Evolutionary conservation across 2,888 invertebrate species (phyloP).

Genomic region (Sialis fuliginosa): DNA sequence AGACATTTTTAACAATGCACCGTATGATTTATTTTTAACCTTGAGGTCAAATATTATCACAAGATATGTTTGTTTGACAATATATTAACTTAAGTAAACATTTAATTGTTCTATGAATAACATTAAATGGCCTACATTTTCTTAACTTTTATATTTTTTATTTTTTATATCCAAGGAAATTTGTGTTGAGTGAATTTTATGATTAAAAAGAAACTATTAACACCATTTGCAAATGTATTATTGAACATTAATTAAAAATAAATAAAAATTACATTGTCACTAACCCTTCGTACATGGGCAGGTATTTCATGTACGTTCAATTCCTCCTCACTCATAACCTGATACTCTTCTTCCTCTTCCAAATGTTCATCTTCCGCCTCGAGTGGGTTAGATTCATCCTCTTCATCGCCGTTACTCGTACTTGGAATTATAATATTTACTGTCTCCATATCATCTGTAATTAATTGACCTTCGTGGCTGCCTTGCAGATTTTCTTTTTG

Average conservation of each 20-base stretch:
- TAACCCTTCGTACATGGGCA: conserved; percentile 8
- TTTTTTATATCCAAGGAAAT: too few relatives aligned
- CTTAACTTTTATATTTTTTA: too few relatives aligned
- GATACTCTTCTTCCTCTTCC: conserved; percentile 6
- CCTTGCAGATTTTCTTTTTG: conserved; percentile 6
- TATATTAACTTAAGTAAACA: not conserved
- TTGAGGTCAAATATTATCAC: not conserved
- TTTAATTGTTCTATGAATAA: not conserved
- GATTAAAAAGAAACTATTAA: too few relatives aligned
- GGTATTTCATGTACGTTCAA: conserved; percentile 4
- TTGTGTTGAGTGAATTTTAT: too few relatives aligned
- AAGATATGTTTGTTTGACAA: not conserved
- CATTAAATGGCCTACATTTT: not conserved
- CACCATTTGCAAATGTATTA: too few relatives aligned
- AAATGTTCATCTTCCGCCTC: conserved; percentile 3
- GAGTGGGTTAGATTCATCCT: conserved; percentile 9
- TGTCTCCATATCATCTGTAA: conserved; percentile 5
- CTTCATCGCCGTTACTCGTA: conserved; percentile 11
- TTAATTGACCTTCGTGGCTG: not conserved
- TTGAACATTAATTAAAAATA: not conserved
- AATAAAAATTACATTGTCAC: not conserved
- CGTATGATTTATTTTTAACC: too few relatives aligned
- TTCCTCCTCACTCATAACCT: conserved; percentile 6
- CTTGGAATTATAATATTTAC: conserved; percentile 7
- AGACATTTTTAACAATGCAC: not conserved